Conservation (phyloP, 2,113 vertebrate species). For the Astatoreochromis straeleni region DNA sequence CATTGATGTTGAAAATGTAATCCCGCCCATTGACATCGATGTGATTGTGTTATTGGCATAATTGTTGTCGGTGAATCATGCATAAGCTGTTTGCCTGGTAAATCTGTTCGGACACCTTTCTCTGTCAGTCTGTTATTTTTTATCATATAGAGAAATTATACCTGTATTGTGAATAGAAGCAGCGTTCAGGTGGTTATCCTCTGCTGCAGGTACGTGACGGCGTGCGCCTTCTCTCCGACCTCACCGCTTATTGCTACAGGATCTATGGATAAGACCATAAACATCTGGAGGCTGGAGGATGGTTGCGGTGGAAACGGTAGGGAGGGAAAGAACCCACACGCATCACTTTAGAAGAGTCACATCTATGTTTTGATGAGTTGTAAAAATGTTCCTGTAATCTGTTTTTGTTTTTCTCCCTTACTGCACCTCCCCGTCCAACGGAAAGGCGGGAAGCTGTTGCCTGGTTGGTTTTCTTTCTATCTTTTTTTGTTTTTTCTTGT, state of each 20-base stretch:
- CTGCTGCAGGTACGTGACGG: slow-evolving; percentile 86
- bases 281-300: slow-evolving; percentile 84
- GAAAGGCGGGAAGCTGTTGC: slow-evolving; percentile 44
- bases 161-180: neutral
- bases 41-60: neutral
- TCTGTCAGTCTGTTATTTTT: neutral
- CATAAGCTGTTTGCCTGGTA: neutral
- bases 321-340: neutral
- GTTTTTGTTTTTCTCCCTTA: neutral
- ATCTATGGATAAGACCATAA: slow-evolving; percentile 97
- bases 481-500: neutral
- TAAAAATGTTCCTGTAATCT: neutral
- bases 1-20: neutral
- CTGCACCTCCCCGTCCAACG: neutral
- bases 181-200: neutral
- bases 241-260: slow-evolving; percentile 85
- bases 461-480: slow-evolving; percentile 40
- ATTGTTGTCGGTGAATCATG: neutral
- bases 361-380: neutral
- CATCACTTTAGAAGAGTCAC: neutral
- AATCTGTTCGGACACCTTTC: neutral
- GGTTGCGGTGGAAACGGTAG: slow-evolving; percentile 66
- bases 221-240: slow-evolving; percentile 84
- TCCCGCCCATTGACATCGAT: neutral
- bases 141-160: neutral